A percentile compares a stretch with the other conserved stretches of the same genome.
Evolutionary conservation across 23 tunicate genomes (phyloP).

Genomic region (Oikopleura dioica): DNA sequence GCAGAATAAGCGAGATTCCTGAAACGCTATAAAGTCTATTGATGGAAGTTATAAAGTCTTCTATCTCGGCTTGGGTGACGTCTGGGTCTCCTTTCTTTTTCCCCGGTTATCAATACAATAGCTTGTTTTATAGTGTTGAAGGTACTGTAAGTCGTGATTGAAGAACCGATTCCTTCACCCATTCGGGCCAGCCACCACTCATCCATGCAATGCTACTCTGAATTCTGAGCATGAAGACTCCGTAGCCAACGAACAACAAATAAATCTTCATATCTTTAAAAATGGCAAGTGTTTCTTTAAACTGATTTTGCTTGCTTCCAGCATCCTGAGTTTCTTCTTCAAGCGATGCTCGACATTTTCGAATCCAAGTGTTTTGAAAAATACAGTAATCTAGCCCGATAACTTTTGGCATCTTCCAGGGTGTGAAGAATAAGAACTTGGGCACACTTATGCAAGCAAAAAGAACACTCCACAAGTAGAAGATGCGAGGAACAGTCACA

Average conservation of each 20-base stretch:
- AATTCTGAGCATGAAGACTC: background rate
- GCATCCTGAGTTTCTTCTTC: too few relatives aligned
- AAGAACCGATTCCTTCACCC: too few relatives aligned
- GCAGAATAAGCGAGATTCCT: background rate
- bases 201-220: background rate
- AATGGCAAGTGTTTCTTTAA: too few relatives aligned
- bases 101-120: too few relatives aligned
- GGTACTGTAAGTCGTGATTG: too few relatives aligned
- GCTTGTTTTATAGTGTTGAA: too few relatives aligned
- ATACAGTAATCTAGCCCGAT: background rate
- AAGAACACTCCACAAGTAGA: background rate
- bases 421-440: background rate
- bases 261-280: background rate
- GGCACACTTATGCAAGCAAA: background rate
- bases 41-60: background rate
- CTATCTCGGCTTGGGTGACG: background rate
- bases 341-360: background rate
- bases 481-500: background rate
- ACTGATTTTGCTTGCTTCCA: too few relatives aligned
- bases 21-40: background rate
- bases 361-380: background rate
- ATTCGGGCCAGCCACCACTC: slow-evolving; percentile 13
- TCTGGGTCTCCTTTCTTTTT: too few relatives aligned
- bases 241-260: background rate
- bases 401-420: background rate